Evolutionary conservation across 2,113 vertebrate species (phyloP).

Genomic region (Anseranas semipalmata): DNA sequence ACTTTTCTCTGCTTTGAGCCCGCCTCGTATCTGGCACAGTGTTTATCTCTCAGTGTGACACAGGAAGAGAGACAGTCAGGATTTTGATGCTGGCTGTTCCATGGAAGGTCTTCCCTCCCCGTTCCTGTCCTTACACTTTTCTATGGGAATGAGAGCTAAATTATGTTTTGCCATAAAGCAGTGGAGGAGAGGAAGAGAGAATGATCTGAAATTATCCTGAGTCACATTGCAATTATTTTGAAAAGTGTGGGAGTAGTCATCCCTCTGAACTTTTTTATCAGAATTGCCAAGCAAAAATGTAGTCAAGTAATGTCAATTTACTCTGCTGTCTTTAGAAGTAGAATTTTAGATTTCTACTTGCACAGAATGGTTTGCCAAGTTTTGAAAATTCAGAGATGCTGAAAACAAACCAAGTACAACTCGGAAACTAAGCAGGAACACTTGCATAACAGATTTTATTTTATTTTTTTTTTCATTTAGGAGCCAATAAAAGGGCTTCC

Average conservation of each 20-base stretch:
- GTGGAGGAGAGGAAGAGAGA: not conserved
- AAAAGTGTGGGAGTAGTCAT: not conserved
- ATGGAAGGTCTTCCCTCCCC: not conserved
- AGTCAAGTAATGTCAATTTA: not conserved
- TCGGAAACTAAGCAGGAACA: not conserved
- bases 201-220: not conserved
- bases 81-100: not conserved
- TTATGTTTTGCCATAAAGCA: not conserved
- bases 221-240: not conserved
- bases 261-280: not conserved
- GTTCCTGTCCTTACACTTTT: not conserved
- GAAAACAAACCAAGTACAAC: not conserved
- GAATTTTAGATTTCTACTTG: not conserved
- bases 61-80: not conserved
- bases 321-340: not conserved
- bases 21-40: not conserved
- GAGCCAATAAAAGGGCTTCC: not conserved
- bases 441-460: not conserved
- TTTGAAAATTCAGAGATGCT: not conserved
- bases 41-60: accelerated
- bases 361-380: not conserved
- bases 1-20: not conserved
- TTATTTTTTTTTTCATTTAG: not conserved
- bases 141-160: not conserved
- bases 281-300: not conserved